phyloP scores from a whole-genome alignment of 2,797 vertebrate genomes.

The Ciconia nigra region DNA sequence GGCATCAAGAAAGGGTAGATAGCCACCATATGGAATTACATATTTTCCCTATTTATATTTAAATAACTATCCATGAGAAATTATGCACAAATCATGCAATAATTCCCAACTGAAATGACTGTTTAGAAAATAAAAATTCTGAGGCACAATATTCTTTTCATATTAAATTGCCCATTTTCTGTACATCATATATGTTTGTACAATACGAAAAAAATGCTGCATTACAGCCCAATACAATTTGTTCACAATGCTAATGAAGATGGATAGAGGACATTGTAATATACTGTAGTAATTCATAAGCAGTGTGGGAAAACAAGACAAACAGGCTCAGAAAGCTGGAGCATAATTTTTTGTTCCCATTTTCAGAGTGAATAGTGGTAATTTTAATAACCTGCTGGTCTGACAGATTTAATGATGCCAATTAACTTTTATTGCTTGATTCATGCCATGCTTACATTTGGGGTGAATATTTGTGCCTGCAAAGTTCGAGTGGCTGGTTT shows the following conservation, averaged over 20 bases:
- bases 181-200: conserved; percentile 61
- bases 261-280: conserved; percentile 65
- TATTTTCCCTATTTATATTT: conserved; percentile 83
- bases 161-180: conserved; percentile 81
- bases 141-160: conserved; percentile 74
- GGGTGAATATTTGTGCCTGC: not conserved
- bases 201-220: conserved; percentile 43
- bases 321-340: conserved; percentile 39
- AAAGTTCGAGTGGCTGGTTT: conserved; percentile 31
- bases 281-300: conserved; percentile 60
- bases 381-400: conserved; percentile 67
- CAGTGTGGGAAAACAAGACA: conserved; percentile 33
- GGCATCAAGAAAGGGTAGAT: conserved; percentile 72
- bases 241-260: conserved; percentile 76
- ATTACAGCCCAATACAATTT: conserved; percentile 64
- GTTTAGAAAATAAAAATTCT: conserved; percentile 77
- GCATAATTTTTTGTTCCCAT: conserved; percentile 61
- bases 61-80: conserved; percentile 80
- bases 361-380: conserved; percentile 43
- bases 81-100: conserved; percentile 78
- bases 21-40: conserved; percentile 72
- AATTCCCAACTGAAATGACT: conserved; percentile 80
- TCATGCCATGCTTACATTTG: not conserved
- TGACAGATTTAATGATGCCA: conserved; percentile 39
- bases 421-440: conserved; percentile 56